These are phyloP conservation scores for Rattus norvegicus DNA, from an alignment of 2,113 vertebrate genomes.

Conservation along the genomic window GRCr8 NC_086021.1:66683001-66683500, in stretches of 20 bases:
- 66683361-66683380: slow-evolving; percentile 1
- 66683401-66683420: slow-evolving; percentile 24
- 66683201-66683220: neutral
- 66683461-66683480: slow-evolving; percentile 55
- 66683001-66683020: neutral
- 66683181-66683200: neutral
- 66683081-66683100: neutral
- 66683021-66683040: neutral
- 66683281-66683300: slow-evolving; percentile 30
- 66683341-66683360: slow-evolving; percentile 32
- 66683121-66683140: neutral
- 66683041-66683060: slow-evolving; percentile 1
- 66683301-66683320: neutral
- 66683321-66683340: neutral
- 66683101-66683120: slow-evolving; percentile 42
- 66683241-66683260: slow-evolving; percentile 3
- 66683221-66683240: neutral
- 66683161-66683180: slow-evolving; percentile 47
- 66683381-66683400: neutral
- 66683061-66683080: slow-evolving; percentile 27
- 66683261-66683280: neutral
- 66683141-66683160: neutral
- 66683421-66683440: neutral
- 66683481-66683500: neutral
- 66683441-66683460: slow-evolving; percentile 36